Conservation (phyloP, 2,888 invertebrate genomes). For the Camptogramma bilineatum region DNA sequence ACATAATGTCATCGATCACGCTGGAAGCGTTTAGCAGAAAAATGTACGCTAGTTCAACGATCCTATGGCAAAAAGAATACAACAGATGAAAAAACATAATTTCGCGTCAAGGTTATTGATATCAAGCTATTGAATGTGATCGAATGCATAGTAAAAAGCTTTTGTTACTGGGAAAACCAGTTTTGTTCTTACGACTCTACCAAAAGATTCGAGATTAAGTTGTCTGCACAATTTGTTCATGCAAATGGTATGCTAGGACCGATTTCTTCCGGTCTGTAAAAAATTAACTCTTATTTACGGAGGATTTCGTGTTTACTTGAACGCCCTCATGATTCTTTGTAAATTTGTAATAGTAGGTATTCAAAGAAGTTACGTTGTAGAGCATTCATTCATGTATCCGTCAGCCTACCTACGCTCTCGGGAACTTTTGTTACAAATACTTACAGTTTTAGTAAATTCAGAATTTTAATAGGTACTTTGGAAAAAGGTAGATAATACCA, state of each 20-base stretch:
- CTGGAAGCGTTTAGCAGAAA: background rate
- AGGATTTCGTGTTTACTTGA: conserved; percentile 36
- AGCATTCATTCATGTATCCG: conserved; percentile 6
- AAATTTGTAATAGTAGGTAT: conserved; percentile 39
- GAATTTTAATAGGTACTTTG: background rate
- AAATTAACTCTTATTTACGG: conserved; percentile 40
- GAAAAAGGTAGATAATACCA: no score
- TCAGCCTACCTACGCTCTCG: conserved; percentile 25
- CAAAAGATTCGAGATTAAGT: conserved; percentile 26
- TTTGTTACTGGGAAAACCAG: conserved; percentile 16
- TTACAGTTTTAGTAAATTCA: conserved; percentile 4
- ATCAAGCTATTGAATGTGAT: background rate
- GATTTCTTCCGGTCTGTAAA: conserved; percentile 43
- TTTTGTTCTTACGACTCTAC: conserved; percentile 26
- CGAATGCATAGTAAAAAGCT: background rate
- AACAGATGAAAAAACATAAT: background rate
- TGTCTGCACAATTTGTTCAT: conserved; percentile 38
- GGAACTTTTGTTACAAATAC: conserved; percentile 23
- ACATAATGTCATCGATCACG: background rate
- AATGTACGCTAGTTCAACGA: background rate
- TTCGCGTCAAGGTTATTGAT: background rate
- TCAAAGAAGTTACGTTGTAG: background rate
- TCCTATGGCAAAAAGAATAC: background rate
- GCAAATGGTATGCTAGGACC: conserved; percentile 40
- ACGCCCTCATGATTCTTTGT: conserved; percentile 44